Evolutionary conservation across 2,888 invertebrate genomes (phyloP).

Genomic region (Epinotia nisella): DNA sequence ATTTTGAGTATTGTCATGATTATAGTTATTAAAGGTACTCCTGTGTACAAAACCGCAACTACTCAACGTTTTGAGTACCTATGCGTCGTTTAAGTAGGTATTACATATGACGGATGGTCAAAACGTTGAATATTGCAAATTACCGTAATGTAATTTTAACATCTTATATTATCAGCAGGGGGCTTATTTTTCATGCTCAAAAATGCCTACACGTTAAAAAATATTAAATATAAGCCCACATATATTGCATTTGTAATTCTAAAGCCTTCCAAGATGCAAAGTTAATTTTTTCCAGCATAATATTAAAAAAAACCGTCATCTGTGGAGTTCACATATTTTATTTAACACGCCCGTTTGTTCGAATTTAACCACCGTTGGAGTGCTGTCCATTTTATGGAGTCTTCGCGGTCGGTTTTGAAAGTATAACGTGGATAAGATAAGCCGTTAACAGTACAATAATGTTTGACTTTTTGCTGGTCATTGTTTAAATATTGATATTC

Average conservation of each 20-base stretch:
- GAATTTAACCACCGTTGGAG: slow-evolving; percentile 51
- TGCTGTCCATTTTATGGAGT: slow-evolving; percentile 61
- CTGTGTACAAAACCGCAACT: no score
- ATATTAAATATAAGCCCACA: not conserved
- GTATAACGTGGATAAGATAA: slow-evolving; percentile 59
- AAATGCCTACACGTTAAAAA: not conserved
- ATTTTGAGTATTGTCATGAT: no score
- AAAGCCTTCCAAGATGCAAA: not conserved
- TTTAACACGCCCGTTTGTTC: slow-evolving; percentile 12
- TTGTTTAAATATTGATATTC: not conserved
- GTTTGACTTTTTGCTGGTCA: not conserved
- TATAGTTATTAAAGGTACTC: no score
- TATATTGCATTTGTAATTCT: not conserved
- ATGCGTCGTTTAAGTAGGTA: no score
- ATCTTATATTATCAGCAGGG: not conserved
- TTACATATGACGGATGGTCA: no score
- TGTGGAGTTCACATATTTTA: not conserved
- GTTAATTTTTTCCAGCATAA: not conserved
- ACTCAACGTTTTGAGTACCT: no score
- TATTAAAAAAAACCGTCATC: not conserved
- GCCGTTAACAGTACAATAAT: slow-evolving; percentile 31
- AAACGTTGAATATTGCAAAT: no score
- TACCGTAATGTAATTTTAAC: no score
- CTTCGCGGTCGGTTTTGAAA: slow-evolving; percentile 48
- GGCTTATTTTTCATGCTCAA: not conserved